Evolutionary conservation across 2,888 invertebrate genomes (phyloP), one percentile per base, ranked within the genome.

Genomic region (Dolomedes plantarius): DNA sequence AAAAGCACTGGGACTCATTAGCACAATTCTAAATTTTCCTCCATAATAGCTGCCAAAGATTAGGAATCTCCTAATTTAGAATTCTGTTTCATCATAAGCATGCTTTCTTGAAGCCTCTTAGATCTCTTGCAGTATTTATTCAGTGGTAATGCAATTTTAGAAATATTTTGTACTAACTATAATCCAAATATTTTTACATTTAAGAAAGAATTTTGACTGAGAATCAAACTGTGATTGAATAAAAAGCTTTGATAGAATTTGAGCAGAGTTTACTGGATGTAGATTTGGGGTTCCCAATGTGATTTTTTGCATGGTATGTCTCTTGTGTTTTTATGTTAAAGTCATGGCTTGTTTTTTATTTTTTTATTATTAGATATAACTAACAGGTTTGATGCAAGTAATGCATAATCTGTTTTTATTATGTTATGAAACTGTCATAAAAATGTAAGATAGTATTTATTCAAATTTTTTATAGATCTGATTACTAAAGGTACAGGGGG

Each of bases 211-310:
- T 29, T 65, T 65, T 16, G 65, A 65, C 29, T 29, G 31, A 65
- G 65, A 65, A 65, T 65, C 31, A 65, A n/a, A 65, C 56, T 19
- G 56, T 56, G 56, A 56, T 56, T 56, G 41, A 46, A 46, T 16
- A 56, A 23, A 56, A 56, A 16, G 56, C 56, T 56, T 56, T 56
- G 56, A 56, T 56, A 23, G 56, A 56, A n/a, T 23, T 5, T 56
- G 56, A n/a, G 2, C 11, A n/a, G 16, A 11, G 46, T 9, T 16
- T 16, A 2, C 36, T 36, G 2, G 16, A 46, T 56, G 23, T 23
- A 11, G 56, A 0, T 23, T 16, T 2, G 16, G 56, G 56, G 56
- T 56, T 56, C 23, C 56, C 56, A 56, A 16, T 19, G 56, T 5
- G n/a, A n/a, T 46, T 46, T 36, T 46, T 16, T 46, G 41, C 41